phyloP scores from a whole-genome alignment of 64 coral and sea anemone genomes.

The Astreopora myriophthalma region DNA sequence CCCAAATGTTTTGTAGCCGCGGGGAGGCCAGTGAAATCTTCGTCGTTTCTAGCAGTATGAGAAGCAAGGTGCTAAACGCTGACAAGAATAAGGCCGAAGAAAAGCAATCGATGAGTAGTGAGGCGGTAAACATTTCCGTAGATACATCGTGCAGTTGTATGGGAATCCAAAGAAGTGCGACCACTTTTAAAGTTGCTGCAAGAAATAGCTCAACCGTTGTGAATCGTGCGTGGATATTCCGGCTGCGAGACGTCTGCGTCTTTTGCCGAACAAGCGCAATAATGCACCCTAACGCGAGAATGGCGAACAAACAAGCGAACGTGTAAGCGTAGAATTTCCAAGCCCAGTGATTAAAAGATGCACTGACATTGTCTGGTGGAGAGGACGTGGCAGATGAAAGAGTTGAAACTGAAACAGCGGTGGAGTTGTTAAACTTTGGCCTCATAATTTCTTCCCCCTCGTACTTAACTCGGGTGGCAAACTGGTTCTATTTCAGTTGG shows the following conservation, averaged over 20 bases:
- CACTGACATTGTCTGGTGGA: background rate
- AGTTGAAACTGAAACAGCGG: background rate
- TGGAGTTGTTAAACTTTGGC: background rate
- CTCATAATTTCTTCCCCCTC: background rate
- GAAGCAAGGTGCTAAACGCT: constrained; percentile 23
- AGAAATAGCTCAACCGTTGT: background rate
- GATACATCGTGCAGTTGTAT: background rate
- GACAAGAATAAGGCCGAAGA: background rate
- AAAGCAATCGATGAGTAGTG: background rate
- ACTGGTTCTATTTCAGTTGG: too few species aligned
- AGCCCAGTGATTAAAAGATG: background rate
- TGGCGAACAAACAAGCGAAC: background rate
- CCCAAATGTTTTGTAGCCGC: constrained; percentile 15
- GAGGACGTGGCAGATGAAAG: background rate
- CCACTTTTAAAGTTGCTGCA: background rate
- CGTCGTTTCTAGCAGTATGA: constrained; percentile 17
- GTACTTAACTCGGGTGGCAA: too few species aligned
- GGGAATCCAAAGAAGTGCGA: background rate
- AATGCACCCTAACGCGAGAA: background rate
- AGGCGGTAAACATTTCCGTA: background rate
- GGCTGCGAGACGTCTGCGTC: background rate
- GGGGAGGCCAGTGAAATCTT: background rate
- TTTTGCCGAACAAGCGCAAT: background rate
- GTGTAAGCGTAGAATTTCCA: background rate
- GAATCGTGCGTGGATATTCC: background rate